phyloP scores from a whole-genome alignment of 2,888 invertebrate species.

The Ischnura elegans region DNA sequence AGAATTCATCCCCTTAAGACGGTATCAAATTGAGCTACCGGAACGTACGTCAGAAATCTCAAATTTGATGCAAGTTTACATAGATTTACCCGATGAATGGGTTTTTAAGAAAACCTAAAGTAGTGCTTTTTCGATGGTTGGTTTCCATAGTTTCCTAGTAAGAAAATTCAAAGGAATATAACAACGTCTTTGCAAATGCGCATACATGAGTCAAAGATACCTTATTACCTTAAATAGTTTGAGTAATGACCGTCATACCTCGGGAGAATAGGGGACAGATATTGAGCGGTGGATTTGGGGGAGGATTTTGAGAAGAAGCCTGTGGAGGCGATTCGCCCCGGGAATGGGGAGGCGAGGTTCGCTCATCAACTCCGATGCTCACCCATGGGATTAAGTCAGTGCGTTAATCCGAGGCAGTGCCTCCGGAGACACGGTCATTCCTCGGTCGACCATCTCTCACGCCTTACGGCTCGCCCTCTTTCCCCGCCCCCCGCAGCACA shows the following conservation, averaged over 20 bases:
- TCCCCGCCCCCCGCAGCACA: not conserved
- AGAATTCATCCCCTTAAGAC: too few relatives aligned
- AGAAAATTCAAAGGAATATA: too few relatives aligned
- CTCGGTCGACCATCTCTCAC: not conserved
- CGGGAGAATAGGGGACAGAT: not conserved
- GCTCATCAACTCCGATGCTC: not conserved
- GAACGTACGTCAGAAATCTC: too few relatives aligned
- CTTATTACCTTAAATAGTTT: too few relatives aligned
- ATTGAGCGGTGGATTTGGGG: not conserved
- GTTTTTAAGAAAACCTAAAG: too few relatives aligned
- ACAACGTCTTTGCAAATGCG: too few relatives aligned
- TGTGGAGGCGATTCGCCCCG: not conserved
- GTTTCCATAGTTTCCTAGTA: too few relatives aligned
- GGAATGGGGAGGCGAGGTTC: not conserved
- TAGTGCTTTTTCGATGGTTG: too few relatives aligned
- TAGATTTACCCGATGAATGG: too few relatives aligned
- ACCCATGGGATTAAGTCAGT: slow-evolving; percentile 6
- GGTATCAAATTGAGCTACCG: too few relatives aligned
- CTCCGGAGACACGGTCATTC: not conserved
- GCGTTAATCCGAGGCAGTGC: slow-evolving; percentile 12
- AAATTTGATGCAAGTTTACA: too few relatives aligned
- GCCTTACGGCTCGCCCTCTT: not conserved
- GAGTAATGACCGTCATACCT: not conserved
- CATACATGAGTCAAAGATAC: too few relatives aligned
- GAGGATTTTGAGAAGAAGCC: not conserved